phyloP scores from a whole-genome alignment of 2,888 invertebrate species.

The Drosophila pegasa region DNA sequence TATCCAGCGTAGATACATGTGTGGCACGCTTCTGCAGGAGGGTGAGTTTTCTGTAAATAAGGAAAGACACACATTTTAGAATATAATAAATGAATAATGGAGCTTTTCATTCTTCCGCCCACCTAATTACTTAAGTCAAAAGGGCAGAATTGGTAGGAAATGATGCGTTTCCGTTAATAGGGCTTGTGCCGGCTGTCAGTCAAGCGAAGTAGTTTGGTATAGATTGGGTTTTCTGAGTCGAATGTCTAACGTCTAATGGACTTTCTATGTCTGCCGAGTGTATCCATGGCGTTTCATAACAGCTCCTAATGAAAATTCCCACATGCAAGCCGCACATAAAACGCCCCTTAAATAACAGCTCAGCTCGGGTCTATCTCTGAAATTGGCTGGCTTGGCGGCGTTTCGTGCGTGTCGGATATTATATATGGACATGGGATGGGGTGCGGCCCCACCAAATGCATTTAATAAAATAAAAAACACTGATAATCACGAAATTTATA shows the following conservation, averaged over 20 bases:
- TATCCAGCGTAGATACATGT: not conserved
- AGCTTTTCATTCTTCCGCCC: not conserved
- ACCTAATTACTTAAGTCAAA: conserved; percentile 1
- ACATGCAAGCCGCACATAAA: conserved; percentile 78
- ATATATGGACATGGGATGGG: conserved; percentile 33
- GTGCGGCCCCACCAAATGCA: conserved; percentile 66
- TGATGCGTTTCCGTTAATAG: not conserved
- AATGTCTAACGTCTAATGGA: too few species aligned
- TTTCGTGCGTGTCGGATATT: conserved; percentile 54
- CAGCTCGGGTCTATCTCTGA: conserved; percentile 41
- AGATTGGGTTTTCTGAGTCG: conserved; percentile 9
- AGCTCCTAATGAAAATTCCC: conserved; percentile 49
- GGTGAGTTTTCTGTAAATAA: conserved; percentile 1
- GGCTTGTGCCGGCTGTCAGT: not conserved
- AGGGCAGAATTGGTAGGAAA: conserved; percentile 2
- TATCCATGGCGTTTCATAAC: conserved; percentile 14
- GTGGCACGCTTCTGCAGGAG: not conserved
- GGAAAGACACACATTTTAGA: not conserved
- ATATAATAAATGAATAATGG: not conserved
- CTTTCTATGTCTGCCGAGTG: conserved; percentile 22
- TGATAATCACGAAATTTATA: conserved; percentile 78
- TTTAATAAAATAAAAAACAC: conserved; percentile 60
- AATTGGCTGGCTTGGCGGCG: conserved; percentile 34
- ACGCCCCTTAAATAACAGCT: conserved; percentile 51
- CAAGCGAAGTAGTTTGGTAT: not conserved